phyloP scores from a whole-genome alignment of 2,797 vertebrate genomes.

The Lemur catta region DNA sequence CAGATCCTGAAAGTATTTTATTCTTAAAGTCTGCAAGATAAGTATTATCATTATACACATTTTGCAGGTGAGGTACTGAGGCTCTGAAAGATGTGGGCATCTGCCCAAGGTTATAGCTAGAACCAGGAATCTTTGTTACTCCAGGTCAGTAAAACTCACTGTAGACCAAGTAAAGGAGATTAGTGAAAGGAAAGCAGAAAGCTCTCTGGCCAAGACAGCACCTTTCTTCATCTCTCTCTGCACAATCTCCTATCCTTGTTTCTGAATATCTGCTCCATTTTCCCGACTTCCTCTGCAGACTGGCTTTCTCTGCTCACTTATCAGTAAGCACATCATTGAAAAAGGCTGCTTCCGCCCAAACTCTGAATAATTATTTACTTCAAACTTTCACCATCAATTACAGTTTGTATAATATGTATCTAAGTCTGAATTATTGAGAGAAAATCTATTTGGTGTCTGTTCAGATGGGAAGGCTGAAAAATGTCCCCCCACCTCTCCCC shows the following conservation, averaged over 20 bases:
- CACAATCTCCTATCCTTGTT: neutral
- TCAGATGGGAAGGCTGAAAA: conserved; percentile 1
- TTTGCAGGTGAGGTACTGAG: neutral
- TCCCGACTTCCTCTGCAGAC: neutral
- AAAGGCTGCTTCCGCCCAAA: neutral
- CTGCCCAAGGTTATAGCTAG: neutral
- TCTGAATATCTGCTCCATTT: neutral
- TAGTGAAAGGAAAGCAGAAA: neutral
- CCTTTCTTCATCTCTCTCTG: neutral
- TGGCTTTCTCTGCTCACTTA: neutral
- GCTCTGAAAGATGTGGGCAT: neutral
- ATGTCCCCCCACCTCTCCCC: neutral
- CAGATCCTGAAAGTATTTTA: neutral
- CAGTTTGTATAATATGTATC: neutral
- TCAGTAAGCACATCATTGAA: neutral
- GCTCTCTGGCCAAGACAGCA: neutral
- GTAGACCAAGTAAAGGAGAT: neutral
- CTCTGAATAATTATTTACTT: neutral
- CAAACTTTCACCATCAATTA: neutral
- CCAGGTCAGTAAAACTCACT: neutral
- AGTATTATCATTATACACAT: neutral
- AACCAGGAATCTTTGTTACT: neutral
- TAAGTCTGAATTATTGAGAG: conserved; percentile 14
- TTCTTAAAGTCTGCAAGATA: neutral
- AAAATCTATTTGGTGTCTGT: neutral